These are phyloP conservation scores for Luffia ferchaultella DNA, from an alignment of 2,888 invertebrate genomes.

Conservation along the genomic window DNA sequence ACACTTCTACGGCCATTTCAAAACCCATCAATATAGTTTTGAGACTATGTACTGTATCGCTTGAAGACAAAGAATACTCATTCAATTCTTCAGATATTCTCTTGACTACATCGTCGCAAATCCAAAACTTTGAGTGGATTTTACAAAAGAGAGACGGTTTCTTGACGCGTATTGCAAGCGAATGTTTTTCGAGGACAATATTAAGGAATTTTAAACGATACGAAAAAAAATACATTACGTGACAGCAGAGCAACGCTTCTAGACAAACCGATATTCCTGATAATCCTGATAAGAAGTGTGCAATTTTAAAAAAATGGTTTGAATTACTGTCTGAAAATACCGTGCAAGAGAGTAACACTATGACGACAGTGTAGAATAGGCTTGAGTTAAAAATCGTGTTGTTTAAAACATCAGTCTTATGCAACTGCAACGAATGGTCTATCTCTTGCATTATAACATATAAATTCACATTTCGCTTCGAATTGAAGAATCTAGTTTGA, in stretches of 20 bases:
- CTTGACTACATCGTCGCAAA: background rate
- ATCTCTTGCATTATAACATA: constrained; percentile 33
- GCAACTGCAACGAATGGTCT: constrained; percentile 31
- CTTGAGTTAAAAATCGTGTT: constrained; percentile 2
- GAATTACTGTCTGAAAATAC: too few relatives aligned
- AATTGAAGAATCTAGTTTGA: constrained; percentile 30
- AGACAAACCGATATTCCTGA: too few relatives aligned
- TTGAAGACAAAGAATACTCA: background rate
- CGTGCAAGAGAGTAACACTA: too few relatives aligned
- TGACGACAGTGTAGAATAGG: too few relatives aligned
- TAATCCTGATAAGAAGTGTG: too few relatives aligned
- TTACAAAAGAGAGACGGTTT: background rate
- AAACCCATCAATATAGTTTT: background rate
- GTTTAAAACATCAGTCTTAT: constrained; percentile 19
- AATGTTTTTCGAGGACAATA: background rate
- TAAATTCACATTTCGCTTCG: constrained; percentile 26
- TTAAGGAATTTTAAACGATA: background rate
- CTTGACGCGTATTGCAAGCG: background rate
- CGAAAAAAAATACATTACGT: background rate
- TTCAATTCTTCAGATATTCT: background rate
- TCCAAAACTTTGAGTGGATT: background rate
- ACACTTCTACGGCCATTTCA: background rate
- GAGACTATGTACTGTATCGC: background rate
- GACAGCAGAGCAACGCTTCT: background rate
- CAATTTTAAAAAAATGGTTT: too few relatives aligned